Percentiles rank a stretch among this genome's conserved stretches.
Evolutionary conservation across 2,797 vertebrate species (phyloP).

Genomic region (Emydoidea blandingii): DNA sequence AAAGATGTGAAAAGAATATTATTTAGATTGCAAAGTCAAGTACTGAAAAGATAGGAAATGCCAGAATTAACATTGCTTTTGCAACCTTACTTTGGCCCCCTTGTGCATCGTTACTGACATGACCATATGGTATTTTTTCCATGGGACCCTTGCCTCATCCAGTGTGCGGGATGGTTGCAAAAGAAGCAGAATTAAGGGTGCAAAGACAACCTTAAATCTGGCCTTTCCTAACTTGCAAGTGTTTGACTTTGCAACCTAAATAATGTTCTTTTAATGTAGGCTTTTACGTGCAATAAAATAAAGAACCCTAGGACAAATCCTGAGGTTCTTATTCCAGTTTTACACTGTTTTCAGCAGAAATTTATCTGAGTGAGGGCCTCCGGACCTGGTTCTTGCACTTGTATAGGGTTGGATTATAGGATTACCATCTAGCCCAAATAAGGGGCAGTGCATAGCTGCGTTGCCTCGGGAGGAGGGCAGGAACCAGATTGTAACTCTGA

Average conservation of each 20-base stretch:
- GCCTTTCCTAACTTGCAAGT: neutral
- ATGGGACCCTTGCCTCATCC: neutral
- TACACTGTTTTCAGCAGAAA: neutral
- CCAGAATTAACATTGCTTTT: neutral
- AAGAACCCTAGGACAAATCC: fast-evolving
- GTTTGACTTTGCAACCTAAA: neutral
- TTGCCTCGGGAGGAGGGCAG: neutral
- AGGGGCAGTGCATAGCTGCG: constrained; percentile 8
- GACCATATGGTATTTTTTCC: neutral
- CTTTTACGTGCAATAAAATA: neutral
- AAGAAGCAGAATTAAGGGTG: neutral
- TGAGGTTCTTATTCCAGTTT: neutral
- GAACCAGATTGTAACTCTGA: neutral
- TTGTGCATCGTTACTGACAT: neutral
- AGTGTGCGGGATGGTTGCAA: neutral
- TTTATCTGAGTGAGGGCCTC: neutral
- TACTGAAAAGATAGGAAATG: neutral
- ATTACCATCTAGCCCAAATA: neutral
- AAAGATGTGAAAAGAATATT: neutral
- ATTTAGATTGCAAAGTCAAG: neutral
- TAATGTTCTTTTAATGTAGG: neutral
- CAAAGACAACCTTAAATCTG: neutral
- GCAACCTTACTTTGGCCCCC: neutral
- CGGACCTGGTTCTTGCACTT: neutral
- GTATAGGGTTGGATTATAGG: neutral